These are phyloP conservation scores for Seriola quinqueradiata DNA, from an alignment of 2,113 vertebrate genomes.

Conservation along the genomic window DNA sequence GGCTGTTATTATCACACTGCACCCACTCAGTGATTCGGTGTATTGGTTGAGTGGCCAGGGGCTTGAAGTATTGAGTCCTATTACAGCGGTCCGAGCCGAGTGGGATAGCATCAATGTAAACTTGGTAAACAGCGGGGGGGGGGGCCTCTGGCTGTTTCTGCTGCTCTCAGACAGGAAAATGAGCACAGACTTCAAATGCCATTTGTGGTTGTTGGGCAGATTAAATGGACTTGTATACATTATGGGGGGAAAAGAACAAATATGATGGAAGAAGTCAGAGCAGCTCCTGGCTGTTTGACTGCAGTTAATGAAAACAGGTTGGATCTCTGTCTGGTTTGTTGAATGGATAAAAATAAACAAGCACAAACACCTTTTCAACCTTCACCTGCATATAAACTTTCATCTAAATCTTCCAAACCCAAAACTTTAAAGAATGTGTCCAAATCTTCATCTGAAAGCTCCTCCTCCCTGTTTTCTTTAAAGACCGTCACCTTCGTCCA, in stretches of 20 bases:
- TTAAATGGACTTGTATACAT: constrained; percentile 49
- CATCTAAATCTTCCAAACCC: too few species aligned
- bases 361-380: not conserved
- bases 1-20: constrained; percentile 68
- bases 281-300: constrained; percentile 54
- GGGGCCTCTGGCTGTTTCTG: constrained; percentile 51
- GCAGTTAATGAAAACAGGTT: constrained; percentile 20
- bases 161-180: constrained; percentile 42
- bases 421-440: not conserved
- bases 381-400: constrained; percentile 18
- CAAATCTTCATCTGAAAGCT: not conserved
- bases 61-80: constrained; percentile 63
- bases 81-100: constrained; percentile 45
- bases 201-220: constrained; percentile 67
- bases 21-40: constrained; percentile 42
- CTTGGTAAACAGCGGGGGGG: constrained; percentile 47
- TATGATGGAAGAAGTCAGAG: constrained; percentile 10
- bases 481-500: not conserved
- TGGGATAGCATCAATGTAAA: constrained; percentile 62
- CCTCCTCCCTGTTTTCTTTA: not conserved
- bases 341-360: constrained; percentile 30
- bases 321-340: constrained; percentile 15
- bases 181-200: constrained; percentile 68
- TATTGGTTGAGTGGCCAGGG: constrained; percentile 62
- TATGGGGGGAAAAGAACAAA: not conserved